Base-by-base conservation (phyloP, 2,797 vertebrate species). In the Acanthurus lineatus region DNA sequence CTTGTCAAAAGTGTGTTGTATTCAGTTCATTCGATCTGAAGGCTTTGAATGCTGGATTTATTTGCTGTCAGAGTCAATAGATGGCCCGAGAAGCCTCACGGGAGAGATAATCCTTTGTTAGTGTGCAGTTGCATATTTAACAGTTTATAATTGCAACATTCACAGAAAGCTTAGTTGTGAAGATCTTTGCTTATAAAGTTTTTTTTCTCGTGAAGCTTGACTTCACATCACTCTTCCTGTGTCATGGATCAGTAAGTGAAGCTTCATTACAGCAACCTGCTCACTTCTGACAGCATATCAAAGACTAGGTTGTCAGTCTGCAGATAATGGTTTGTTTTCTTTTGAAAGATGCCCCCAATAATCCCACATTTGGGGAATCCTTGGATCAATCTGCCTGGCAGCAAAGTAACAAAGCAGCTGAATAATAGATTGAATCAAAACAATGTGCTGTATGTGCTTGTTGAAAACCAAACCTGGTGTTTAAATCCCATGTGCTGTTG, bases 371-470 rank as follows among this genome's bases (percentile, higher is more conserved):
- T n/a, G 14, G 15, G 59, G 69, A 84, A 72, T 76, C 56, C 49
- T 60, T 51, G 51, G 42, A 44, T 57, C 67, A 76, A 75, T 66
- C 28, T 32, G 28, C 28, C 28, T 32, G 28, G 28, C 28, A 32
- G 28, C 28, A 32, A 32, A 32, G 28, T 32, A 32, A 32, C 70
- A 79, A 70, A 88, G 75, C 77, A 49, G 15, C 38, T 87, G 66
- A 88, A 87, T 87, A 84, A 90, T 71, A 82, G 63, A 87, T 88
- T 56, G 42, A 81, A 73, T 72, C 25, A 81, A 76, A 86, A 61
- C 32, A 65, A 35, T 42, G 69, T n/a, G 32, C 61, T 49, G 61
- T 42, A 44, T 63, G 51, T 58, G 73, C 56, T 25, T 42, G 59
- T 69, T 61, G 61, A 76, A 67, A 76, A 64, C 28, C 45, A 59